Base-by-base conservation (phyloP, 2,797 vertebrate species). In the Enoplosus armatus region DNA sequence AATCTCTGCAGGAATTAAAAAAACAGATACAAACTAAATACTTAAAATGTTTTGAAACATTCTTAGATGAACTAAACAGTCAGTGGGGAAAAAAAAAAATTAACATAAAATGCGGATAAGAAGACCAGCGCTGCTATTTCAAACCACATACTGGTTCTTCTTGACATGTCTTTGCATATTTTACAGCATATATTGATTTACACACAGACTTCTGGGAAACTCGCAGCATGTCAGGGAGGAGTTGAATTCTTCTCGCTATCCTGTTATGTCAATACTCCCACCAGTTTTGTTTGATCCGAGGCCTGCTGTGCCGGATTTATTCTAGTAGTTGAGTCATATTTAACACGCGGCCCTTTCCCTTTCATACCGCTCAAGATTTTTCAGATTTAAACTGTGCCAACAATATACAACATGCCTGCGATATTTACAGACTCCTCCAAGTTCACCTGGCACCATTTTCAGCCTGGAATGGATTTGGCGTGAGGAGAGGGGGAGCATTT, bases 251-350 rank as follows among this genome's bases (percentile, higher is more conserved):
- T 80, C 62, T 22, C 16, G 45, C 41, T 14, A 29, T 74, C 51
- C 64, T n/a, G 56, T 89, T 79, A 75, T 62, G 79, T 90, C 79
- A 72, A 82, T 62, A 83, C 72, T 80, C 75, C 82, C 74, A 84
- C 76, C 35, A 65, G 66, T 76, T 67, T 8, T 56, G 75, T 75
- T 78, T 86, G 78, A 89, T 82, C 55, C 15, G 10, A 22, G 37
- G 74, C 72, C 75, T 68, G 78, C 80, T 80, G 88, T 2, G 2
- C 33, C n/a, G 3, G 59, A 86, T 81, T 83, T 79, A 77, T 66
- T 80, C 72, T 47, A 54, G 70, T 58, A 77, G 65, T 47, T 2
- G 20, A 82, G 73, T 68, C 68, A 51, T 60, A 83, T 70, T 71
- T 53, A 76, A 77, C 79, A 78, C 60, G 51, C 0, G 12, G 65